These are phyloP conservation scores for Andricus quercusramuli DNA, from an alignment of 2,888 invertebrate species.

Conservation along the genomic window DNA sequence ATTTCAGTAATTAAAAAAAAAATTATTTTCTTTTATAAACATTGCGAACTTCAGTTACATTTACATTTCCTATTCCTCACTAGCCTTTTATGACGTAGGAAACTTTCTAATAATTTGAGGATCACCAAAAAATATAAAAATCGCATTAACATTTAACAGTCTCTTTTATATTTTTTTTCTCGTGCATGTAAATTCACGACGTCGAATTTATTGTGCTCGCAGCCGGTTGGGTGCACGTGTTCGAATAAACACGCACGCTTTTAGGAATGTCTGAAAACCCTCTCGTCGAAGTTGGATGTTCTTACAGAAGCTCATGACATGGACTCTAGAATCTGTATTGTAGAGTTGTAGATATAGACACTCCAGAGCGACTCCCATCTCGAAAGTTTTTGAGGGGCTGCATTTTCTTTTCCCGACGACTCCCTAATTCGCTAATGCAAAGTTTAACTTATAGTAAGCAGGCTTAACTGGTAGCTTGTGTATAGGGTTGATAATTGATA, in stretches of 20 bases:
- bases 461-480: background rate
- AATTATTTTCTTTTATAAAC: too few relatives aligned
- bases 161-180: conserved; percentile 18
- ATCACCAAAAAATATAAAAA: background rate
- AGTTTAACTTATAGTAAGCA: background rate
- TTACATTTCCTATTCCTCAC: too few relatives aligned
- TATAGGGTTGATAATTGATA: conserved; percentile 27
- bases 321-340: background rate
- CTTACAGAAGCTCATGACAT: background rate
- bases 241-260: conserved; percentile 20
- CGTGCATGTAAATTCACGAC: conserved; percentile 9
- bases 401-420: conserved; percentile 16
- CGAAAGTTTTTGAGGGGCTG: background rate
- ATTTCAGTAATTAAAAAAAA: too few relatives aligned
- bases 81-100: too few relatives aligned
- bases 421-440: background rate
- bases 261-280: conserved; percentile 34
- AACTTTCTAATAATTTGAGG: background rate
- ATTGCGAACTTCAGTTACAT: too few relatives aligned
- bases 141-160: background rate
- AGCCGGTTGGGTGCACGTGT: conserved; percentile 37
- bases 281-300: conserved; percentile 7
- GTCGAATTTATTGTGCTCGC: conserved; percentile 27
- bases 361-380: background rate
- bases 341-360: too few relatives aligned